A percentile compares a stretch with the other conserved stretches of the same genome.
Evolutionary conservation across 2,113 vertebrate species (phyloP).

Genomic region (Forbesichthys papilliferus): DNA sequence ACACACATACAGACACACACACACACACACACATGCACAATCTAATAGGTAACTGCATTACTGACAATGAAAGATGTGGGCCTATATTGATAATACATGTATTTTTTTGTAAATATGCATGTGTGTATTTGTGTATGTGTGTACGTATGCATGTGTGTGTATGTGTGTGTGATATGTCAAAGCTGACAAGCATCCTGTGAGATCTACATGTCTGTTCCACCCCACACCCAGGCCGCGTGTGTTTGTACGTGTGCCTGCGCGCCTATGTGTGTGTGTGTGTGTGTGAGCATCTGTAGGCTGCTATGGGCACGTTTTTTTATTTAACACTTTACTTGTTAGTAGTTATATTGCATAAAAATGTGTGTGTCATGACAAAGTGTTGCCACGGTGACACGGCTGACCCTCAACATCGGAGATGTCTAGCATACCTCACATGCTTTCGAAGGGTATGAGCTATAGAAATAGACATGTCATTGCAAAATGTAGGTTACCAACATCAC

Average conservation of each 20-base stretch:
- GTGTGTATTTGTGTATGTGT: background rate
- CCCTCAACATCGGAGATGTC: conserved; percentile 8
- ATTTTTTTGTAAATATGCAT: background rate
- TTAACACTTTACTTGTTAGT: background rate
- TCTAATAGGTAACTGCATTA: background rate
- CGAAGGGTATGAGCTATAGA: conserved; percentile 26
- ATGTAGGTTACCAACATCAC: conserved; percentile 4
- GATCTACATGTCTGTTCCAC: conserved; percentile 46
- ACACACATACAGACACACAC: no score
- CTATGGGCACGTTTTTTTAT: background rate
- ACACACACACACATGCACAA: no score
- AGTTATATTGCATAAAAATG: background rate
- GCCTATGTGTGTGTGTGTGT: background rate
- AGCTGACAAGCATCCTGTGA: conserved; percentile 39
- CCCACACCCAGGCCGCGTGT: conserved; percentile 6
- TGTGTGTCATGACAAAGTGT: background rate
- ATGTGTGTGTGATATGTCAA: background rate
- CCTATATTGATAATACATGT: background rate
- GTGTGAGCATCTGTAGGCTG: background rate
- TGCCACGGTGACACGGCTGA: background rate
- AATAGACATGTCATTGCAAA: conserved; percentile 21
- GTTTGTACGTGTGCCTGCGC: background rate
- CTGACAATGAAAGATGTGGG: background rate
- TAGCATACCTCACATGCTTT: conserved; percentile 12
- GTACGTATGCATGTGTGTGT: background rate